Evolutionary conservation across 2,888 invertebrate species (phyloP), one percentile per base, ranked within the genome.

Genomic region (Lottia gigantea): DNA sequence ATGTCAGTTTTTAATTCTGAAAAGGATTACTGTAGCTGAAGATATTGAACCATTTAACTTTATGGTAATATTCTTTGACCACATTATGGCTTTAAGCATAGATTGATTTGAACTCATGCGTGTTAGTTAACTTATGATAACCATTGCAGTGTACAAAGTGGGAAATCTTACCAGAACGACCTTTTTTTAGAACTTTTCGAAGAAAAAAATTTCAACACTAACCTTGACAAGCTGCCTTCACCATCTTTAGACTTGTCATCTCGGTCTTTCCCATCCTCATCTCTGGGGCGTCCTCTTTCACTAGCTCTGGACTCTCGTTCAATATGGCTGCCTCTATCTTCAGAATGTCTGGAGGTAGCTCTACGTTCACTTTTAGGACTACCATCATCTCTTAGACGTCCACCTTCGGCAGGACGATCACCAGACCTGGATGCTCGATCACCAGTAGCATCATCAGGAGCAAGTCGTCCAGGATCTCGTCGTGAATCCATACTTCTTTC

Each of bases 291-390:
- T 31, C 49, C n/a, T 67, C 64, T 55, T 55, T 61, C 49, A 64
- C 68, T 25, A 19, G 66, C 15, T 25, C 65, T 49, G 15, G 71
- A 46, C 47, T 65, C 62, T 68, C 19, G 46, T 61, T 68, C 66
- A n/a, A 64, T 31, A 45, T 65, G 19, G 31, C 68, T 65, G 25
- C 64, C 66, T 46, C 66, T 72, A 3, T 75, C 76, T 23, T 73
- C 68, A 2, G 62, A 65, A 11, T 64, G 68, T 16, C 72, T 70
- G 40, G 71, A 71, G 0, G 62, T 55, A 15, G 74, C 74, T 15
- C 46, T 62, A 47, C 19, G 47, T 46, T 68, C 70, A 71, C 63
- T 66, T 66, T 15, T 74, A 49, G n/a, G 70, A 47, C 66, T 49
- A 14, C 67, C 68, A 19, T 62, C 62, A 19, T 67, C 46, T 67